Conservation (phyloP, 2,797 vertebrate species). For the Babyrousa celebensis region DNA sequence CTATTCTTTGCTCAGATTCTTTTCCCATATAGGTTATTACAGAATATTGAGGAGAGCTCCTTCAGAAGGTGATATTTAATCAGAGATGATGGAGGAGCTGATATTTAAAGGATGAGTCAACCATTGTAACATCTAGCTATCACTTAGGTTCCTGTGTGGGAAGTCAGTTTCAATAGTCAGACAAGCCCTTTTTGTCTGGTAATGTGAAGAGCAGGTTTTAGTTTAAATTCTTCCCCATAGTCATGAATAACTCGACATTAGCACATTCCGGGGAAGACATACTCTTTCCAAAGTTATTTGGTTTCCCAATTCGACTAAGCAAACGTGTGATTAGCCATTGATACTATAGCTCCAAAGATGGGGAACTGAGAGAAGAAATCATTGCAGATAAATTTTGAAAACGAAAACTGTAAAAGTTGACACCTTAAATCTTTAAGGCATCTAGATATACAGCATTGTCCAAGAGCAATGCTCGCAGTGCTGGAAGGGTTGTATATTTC, state of each 20-base stretch:
- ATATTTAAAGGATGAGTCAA: constrained; percentile 82
- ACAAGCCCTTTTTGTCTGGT: constrained; percentile 73
- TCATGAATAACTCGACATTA: constrained; percentile 68
- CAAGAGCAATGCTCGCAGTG: neutral
- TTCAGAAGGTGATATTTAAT: constrained; percentile 72
- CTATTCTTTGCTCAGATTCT: too few species aligned
- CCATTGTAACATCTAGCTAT: constrained; percentile 81
- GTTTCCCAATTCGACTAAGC: constrained; percentile 52
- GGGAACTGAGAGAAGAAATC: constrained; percentile 54
- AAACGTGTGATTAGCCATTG: constrained; percentile 52
- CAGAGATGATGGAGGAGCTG: constrained; percentile 58
- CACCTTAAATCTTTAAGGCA: neutral
- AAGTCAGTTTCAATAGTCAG: constrained; percentile 79
- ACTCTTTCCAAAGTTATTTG: constrained; percentile 68
- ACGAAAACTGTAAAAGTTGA: neutral
- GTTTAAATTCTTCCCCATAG: constrained; percentile 68
- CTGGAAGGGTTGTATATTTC: constrained; percentile 4
- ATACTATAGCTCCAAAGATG: constrained; percentile 27
- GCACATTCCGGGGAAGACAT: constrained; percentile 15
- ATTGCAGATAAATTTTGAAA: constrained; percentile 14
- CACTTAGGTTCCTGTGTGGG: constrained; percentile 78
- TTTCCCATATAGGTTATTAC: too few species aligned
- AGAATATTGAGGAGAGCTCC: neutral
- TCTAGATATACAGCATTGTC: neutral
- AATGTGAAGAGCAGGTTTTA: constrained; percentile 72